Evolutionary conservation across 1,140 invertebrate species (phyloP).

Genomic region (Meloidogyne hapla): DNA sequence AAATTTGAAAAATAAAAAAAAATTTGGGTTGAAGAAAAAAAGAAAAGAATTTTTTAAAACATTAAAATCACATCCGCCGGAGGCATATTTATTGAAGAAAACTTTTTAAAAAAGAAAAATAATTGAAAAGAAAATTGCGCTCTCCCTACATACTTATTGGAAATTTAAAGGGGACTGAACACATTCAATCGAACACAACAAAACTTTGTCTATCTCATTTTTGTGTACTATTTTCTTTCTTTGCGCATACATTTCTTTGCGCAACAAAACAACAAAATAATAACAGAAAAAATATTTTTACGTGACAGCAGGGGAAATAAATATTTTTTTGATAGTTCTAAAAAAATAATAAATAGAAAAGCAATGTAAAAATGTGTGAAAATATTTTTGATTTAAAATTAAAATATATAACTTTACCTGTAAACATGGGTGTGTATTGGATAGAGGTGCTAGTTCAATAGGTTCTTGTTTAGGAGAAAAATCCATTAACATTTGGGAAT

Average conservation of each 20-base stretch:
- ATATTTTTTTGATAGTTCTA: neutral
- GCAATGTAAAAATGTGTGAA: neutral
- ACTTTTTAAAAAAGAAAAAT: neutral
- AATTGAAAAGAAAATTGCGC: neutral
- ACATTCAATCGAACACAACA: neutral
- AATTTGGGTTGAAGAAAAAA: neutral
- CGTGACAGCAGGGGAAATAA: neutral
- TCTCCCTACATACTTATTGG: neutral
- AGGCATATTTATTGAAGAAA: neutral
- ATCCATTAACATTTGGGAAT: constrained; percentile 34
- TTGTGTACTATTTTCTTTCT: neutral
- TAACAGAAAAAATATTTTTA: neutral
- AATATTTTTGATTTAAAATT: neutral
- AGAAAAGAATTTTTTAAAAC: neutral
- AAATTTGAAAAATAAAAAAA: neutral
- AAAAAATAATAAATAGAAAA: neutral
- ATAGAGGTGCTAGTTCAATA: constrained; percentile 56
- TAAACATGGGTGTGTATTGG: constrained; percentile 32
- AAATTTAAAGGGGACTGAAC: no score
- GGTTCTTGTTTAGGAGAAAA: constrained; percentile 61
- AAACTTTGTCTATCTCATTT: neutral
- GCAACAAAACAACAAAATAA: neutral
- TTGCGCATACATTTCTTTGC: neutral
- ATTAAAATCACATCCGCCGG: neutral
- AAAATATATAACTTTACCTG: neutral